phyloP scores from a whole-genome alignment of 2,888 invertebrate species.

The Abscondita cerata region DNA sequence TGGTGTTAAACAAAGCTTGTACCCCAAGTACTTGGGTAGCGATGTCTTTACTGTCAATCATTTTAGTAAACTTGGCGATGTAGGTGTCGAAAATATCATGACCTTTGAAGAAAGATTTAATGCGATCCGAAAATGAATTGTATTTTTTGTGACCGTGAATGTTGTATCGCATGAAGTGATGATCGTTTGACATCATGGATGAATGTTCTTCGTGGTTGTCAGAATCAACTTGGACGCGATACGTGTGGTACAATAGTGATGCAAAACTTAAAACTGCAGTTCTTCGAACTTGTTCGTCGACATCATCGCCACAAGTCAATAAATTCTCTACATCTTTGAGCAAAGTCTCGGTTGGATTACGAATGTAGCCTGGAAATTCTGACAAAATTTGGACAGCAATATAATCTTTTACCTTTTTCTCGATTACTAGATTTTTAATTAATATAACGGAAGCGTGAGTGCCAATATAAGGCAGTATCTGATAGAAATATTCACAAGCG shows the following conservation, averaged over 20 bases:
- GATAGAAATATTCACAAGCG: conserved; percentile 51
- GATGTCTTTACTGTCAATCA: conserved; percentile 44
- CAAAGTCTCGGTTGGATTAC: conserved; percentile 54
- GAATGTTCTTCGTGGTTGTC: conserved; percentile 18
- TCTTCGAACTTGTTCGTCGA: conserved; percentile 11
- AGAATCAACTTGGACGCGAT: neutral
- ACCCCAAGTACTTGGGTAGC: conserved; percentile 57
- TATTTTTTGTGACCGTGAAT: conserved; percentile 13
- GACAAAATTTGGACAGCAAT: conserved; percentile 53
- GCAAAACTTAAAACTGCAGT: conserved; percentile 53
- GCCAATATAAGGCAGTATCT: conserved; percentile 58
- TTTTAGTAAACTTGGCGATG: conserved; percentile 42
- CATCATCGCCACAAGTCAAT: conserved; percentile 42
- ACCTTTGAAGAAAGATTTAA: conserved; percentile 21
- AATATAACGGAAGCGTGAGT: conserved; percentile 55
- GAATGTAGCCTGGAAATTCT: conserved; percentile 57
- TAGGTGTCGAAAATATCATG: conserved; percentile 33
- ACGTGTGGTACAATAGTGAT: conserved; percentile 44
- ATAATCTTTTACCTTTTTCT: conserved; percentile 46
- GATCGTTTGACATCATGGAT: neutral
- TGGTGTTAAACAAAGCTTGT: conserved; percentile 60
- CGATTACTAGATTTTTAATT: conserved; percentile 51
- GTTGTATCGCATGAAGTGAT: conserved; percentile 15
- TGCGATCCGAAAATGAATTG: conserved; percentile 14
- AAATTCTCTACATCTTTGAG: conserved; percentile 54